Evolutionary conservation across 2,113 vertebrate species (phyloP).

Genomic region (western clawed frog (Xenopus tropicalis)): UCB_Xtro_10.0 CM004443.2:149955001-149955500

Average conservation of each 20-base stretch:
- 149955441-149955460: slow-evolving; percentile 27
- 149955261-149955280: slow-evolving; percentile 38
- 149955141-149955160: slow-evolving; percentile 31
- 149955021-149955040: no score
- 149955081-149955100: not conserved
- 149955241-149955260: slow-evolving; percentile 31
- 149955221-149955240: slow-evolving; percentile 33
- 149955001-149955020: no score
- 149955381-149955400: slow-evolving; percentile 41
- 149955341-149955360: slow-evolving; percentile 34
- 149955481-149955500: slow-evolving; percentile 28
- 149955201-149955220: slow-evolving; percentile 36
- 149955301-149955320: slow-evolving; percentile 35
- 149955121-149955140: slow-evolving; percentile 31
- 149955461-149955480: slow-evolving; percentile 10
- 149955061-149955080: no score
- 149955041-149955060: no score
- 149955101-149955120: slow-evolving; percentile 20
- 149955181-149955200: slow-evolving; percentile 37
- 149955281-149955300: slow-evolving; percentile 40
- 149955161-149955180: slow-evolving; percentile 42
- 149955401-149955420: slow-evolving; percentile 27
- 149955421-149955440: slow-evolving; percentile 12
- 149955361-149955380: slow-evolving; percentile 42
- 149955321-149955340: not conserved